Percentiles rank a stretch among this genome's conserved stretches.
phyloP scores from a whole-genome alignment of 2,113 vertebrate species.

The Apodemus sylvaticus region DNA sequence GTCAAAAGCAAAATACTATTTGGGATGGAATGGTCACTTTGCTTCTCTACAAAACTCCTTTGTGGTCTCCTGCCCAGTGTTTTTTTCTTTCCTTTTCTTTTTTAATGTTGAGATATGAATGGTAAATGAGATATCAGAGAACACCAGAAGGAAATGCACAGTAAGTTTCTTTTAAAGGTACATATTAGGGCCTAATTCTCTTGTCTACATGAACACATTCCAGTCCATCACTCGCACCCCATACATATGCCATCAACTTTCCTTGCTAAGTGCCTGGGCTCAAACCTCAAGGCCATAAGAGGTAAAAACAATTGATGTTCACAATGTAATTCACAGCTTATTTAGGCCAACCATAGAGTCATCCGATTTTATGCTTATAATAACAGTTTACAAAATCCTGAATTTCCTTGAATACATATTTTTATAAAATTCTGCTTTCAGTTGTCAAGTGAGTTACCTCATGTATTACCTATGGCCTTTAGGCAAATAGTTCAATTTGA shows the following conservation, averaged over 20 bases:
- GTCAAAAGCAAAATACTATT: slow-evolving; percentile 42
- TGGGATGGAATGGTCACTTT: not conserved
- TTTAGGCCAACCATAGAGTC: not conserved
- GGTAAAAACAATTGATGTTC: slow-evolving; percentile 51
- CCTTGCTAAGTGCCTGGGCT: not conserved
- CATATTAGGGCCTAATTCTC: not conserved
- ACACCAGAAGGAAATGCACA: not conserved
- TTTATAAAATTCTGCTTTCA: not conserved
- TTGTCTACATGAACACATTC: not conserved
- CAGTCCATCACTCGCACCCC: not conserved
- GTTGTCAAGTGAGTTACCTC: not conserved
- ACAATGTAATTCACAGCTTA: not conserved
- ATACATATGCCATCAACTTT: not conserved
- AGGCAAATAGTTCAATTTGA: not conserved
- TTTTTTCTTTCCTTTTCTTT: not conserved
- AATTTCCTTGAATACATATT: not conserved
- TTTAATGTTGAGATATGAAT: not conserved
- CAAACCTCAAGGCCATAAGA: not conserved
- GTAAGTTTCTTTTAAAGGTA: not conserved
- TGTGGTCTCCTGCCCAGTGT: not conserved
- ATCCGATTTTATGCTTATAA: slow-evolving; percentile 39
- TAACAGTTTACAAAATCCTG: slow-evolving; percentile 26
- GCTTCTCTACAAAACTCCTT: slow-evolving; percentile 21
- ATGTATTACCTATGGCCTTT: not conserved
- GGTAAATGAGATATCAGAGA: slow-evolving; percentile 13